Base-by-base conservation (phyloP, 2,113 vertebrate genomes). In the Hystrix cristata region DNA sequence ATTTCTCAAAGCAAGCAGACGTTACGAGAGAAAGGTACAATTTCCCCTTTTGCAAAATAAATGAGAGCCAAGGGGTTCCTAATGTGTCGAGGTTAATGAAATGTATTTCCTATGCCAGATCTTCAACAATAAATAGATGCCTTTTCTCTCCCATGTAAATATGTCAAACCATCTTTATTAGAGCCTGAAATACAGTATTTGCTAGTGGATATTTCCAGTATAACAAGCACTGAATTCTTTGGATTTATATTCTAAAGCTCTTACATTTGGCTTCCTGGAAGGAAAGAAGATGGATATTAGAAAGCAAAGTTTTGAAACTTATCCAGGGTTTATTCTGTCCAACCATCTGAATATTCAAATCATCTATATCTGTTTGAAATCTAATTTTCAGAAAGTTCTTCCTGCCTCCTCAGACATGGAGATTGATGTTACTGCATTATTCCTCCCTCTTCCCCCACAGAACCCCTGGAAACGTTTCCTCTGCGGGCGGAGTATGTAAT, bases 361-460 rank as follows among this genome's bases (percentile, higher is more conserved):
- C 87, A 94, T 93, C 46, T 71, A 71, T 95, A 59, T 72, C 19
- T 29, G 4, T 78, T 92, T 85, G 82, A 95, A 97, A 92, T 86
- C 90, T 62, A 78, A 95, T 84, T 97, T 94, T 89, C 38, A 79
- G 19, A 89, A 95, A 87, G 69, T 16, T 87, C 72, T 95, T 71
- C 46, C 78, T 95, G 43, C 65, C 71, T 94, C 80, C 3, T 57
- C 71, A 72, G 53, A 90, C 31, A 46, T 9, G 14, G 21, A 51
- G 90, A 46, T 59, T 71, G n/a, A 88, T 72, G 25, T 93, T 46
- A 60, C 19, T 25, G 5, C 29, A 53, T 55, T 80, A 62, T 48
- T 89, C 23, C 15, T 91, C 38, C 23, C 13, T 64, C 60, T 82
- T 84, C 78, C 16, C 79, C 83, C 53, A 59, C 2, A 69, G 90